Evolutionary conservation across 2,888 invertebrate species (phyloP).

Genomic region (Clusia tigrina): DNA sequence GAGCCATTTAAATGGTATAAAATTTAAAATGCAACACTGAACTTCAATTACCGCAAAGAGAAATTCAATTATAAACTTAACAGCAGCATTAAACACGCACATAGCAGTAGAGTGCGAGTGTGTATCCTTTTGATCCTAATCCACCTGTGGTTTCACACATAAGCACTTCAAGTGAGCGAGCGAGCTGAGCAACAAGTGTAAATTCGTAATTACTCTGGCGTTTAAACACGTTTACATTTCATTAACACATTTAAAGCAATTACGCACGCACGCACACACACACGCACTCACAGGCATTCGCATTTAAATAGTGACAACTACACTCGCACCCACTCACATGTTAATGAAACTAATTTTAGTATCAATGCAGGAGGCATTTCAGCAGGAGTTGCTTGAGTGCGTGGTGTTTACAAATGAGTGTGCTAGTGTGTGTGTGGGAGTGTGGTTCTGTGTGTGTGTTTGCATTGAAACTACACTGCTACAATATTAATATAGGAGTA

Average conservation of each 20-base stretch:
- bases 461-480: conserved; percentile 3
- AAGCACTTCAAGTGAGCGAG: neutral
- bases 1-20: too few species aligned
- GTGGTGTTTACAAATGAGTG: too few species aligned
- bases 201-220: neutral
- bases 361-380: neutral
- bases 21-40: too few species aligned
- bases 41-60: too few species aligned
- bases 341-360: conserved; percentile 9
- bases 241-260: conserved; percentile 10
- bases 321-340: neutral
- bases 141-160: conserved; percentile 9
- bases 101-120: neutral
- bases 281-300: neutral
- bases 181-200: conserved; percentile 5
- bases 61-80: too few species aligned
- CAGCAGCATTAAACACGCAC: neutral
- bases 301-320: neutral
- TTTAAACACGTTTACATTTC: conserved; percentile 9
- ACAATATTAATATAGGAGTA: conserved; percentile 52
- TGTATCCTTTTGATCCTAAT: neutral
- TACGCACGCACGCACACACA: conserved; percentile 7
- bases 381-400: too few species aligned
- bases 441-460: neutral
- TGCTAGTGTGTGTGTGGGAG: neutral